These are phyloP conservation scores for Drosophila dives DNA, from an alignment of 2,888 invertebrate genomes.

Conservation along the genomic window DNA sequence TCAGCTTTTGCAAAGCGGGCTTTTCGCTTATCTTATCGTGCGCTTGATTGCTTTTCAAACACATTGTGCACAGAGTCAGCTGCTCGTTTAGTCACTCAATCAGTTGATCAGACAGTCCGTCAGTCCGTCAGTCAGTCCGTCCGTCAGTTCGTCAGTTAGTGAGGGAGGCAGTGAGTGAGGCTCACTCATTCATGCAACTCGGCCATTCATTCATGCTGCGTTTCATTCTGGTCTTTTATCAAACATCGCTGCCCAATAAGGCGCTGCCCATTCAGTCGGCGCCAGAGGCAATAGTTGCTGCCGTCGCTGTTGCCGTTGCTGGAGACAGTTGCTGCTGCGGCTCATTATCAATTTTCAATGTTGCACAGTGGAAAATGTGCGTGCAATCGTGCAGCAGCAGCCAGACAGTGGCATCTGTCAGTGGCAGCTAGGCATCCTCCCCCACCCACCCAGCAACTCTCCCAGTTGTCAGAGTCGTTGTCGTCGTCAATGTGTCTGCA, in stretches of 20 bases:
- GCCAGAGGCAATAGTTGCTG: conserved; percentile 10
- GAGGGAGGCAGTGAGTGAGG: conserved; percentile 26
- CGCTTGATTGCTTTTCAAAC: conserved; percentile 71
- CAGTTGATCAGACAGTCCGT: conserved; percentile 22
- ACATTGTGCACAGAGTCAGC: conserved; percentile 38
- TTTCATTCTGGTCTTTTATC: conserved; percentile 41
- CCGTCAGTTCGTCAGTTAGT: conserved; percentile 23
- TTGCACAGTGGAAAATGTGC: conserved; percentile 60
- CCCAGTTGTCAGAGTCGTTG: conserved; percentile 22
- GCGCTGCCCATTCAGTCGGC: conserved; percentile 33
- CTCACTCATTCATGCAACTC: conserved; percentile 53
- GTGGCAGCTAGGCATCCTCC: conserved; percentile 50
- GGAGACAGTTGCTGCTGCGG: conserved; percentile 34
- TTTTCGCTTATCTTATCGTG: conserved; percentile 68
- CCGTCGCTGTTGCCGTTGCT: conserved; percentile 3
- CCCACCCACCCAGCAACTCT: neutral
- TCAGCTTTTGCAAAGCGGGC: conserved; percentile 23
- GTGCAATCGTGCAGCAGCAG: conserved; percentile 56
- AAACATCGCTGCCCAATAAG: conserved; percentile 65
- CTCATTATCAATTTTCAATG: conserved; percentile 78
- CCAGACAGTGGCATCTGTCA: conserved; percentile 55
- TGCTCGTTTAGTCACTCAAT: conserved; percentile 37
- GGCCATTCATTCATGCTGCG: conserved; percentile 43
- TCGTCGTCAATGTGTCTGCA: conserved; percentile 78
- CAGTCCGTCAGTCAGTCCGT: conserved; percentile 15